A percentile compares a stretch with the other conserved stretches of the same genome.
These are phyloP conservation scores for Manis crassicaudata DNA, from an alignment of 2,797 vertebrate species.

Conservation along the genomic window DNA sequence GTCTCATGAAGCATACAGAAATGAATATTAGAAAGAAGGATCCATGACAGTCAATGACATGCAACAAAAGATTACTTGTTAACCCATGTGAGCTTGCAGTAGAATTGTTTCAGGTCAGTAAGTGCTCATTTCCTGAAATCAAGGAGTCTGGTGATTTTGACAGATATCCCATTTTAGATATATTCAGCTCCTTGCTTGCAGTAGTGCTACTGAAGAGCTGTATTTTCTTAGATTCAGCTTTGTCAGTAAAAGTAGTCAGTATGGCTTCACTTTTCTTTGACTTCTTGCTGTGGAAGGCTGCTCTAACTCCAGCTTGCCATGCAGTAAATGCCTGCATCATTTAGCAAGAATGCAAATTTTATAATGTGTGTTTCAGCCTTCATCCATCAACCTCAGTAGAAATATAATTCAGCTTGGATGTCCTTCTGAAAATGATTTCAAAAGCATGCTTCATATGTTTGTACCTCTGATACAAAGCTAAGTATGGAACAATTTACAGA, in stretches of 20 bases:
- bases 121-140: conserved; percentile 37
- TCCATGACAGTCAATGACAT: not conserved
- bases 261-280: not conserved
- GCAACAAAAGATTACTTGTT: not conserved
- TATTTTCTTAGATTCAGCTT: not conserved
- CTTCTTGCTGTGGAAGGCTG: not conserved
- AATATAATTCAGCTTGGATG: not conserved
- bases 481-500: not conserved
- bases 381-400: not conserved
- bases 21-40: conserved; percentile 3
- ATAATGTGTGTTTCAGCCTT: conserved; percentile 2
- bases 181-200: not conserved
- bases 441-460: not conserved
- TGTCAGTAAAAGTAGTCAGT: not conserved
- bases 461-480: not conserved
- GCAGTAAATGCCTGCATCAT: not conserved
- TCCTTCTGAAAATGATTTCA: not conserved
- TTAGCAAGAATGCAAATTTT: not conserved
- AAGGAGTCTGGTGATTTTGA: not conserved
- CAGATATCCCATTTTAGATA: not conserved
- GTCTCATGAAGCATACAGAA: not conserved
- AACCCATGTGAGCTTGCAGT: not conserved
- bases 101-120: not conserved
- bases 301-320: not conserved
- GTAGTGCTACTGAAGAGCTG: not conserved